Evolutionary conservation across 2,797 vertebrate genomes (phyloP).

Genomic region (Pangasius sanitwongsei): DNA sequence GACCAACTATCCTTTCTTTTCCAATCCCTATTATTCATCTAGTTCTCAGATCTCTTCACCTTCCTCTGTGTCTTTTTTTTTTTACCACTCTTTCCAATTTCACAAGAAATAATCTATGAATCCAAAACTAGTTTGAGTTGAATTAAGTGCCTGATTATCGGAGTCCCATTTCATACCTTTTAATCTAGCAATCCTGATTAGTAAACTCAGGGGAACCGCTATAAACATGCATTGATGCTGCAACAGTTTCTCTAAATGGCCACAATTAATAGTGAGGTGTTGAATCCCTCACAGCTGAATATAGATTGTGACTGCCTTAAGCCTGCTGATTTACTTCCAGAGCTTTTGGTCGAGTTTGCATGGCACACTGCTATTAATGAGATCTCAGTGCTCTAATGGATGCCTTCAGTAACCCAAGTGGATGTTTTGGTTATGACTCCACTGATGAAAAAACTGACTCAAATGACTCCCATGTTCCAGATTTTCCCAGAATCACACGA

Average conservation of each 20-base stretch:
- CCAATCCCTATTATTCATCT: slow-evolving; percentile 6
- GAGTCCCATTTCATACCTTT: slow-evolving; percentile 16
- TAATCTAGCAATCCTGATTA: slow-evolving; percentile 22
- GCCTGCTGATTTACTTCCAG: slow-evolving; percentile 14
- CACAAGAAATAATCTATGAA: not conserved
- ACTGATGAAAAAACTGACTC: not conserved
- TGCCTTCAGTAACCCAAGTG: slow-evolving; percentile 1
- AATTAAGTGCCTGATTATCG: slow-evolving; percentile 38
- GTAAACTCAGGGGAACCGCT: not conserved
- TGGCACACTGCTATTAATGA: slow-evolving; percentile 15
- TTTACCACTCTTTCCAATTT: slow-evolving; percentile 12
- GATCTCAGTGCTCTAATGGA: slow-evolving; percentile 3
- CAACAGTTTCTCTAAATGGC: slow-evolving; percentile 23
- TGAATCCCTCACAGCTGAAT: slow-evolving; percentile 5
- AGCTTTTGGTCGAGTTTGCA: slow-evolving; percentile 8
- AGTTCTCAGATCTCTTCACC: slow-evolving; percentile 7
- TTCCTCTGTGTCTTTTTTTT: not conserved
- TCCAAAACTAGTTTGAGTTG: slow-evolving; percentile 4
- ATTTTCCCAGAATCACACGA: slow-evolving; percentile 78
- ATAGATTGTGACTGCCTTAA: slow-evolving; percentile 12
- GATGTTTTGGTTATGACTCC: slow-evolving; percentile 4
- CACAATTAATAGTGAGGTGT: slow-evolving; percentile 4
- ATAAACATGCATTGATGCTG: slow-evolving; percentile 42
- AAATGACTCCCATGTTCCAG: slow-evolving; percentile 55
- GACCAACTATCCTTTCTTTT: slow-evolving; percentile 24